Percentiles rank a stretch among this genome's conserved stretches.
phyloP scores from a whole-genome alignment of 2,797 vertebrate species.

The Cuniculus paca region DNA sequence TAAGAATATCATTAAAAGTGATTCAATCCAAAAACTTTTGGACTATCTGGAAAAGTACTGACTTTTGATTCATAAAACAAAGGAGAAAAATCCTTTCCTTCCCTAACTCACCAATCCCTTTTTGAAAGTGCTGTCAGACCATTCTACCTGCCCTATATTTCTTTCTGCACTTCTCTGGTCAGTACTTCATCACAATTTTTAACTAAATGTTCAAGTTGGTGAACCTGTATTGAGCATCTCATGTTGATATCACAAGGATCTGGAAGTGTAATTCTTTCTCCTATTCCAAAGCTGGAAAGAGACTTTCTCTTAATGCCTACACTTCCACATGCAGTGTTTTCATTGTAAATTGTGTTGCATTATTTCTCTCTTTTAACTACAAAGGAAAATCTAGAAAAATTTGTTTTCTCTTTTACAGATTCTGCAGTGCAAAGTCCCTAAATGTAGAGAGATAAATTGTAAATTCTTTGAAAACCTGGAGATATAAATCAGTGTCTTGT shows the following conservation, averaged over 20 bases:
- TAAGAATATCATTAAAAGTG: background rate
- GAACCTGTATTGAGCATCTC: background rate
- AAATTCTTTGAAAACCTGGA: conserved; percentile 9
- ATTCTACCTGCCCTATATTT: background rate
- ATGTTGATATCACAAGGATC: background rate
- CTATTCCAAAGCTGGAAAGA: background rate
- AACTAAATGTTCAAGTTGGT: background rate
- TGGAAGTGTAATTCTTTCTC: background rate
- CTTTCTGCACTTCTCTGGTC: background rate
- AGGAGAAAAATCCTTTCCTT: background rate
- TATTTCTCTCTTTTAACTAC: background rate
- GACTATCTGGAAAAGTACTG: background rate
- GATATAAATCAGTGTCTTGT: conserved; percentile 20
- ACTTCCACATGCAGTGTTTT: background rate
- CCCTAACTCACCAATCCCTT: background rate
- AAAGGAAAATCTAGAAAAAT: conserved; percentile 23
- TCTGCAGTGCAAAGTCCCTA: background rate
- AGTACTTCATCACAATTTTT: background rate
- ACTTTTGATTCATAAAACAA: background rate
- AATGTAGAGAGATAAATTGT: background rate
- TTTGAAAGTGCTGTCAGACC: background rate
- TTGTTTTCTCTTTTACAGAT: background rate
- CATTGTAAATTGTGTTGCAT: background rate
- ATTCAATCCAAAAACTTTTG: background rate
- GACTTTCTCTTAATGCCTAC: background rate